Conservation (phyloP, 2,113 vertebrate species). For the Urocitellus parryii region DNA sequence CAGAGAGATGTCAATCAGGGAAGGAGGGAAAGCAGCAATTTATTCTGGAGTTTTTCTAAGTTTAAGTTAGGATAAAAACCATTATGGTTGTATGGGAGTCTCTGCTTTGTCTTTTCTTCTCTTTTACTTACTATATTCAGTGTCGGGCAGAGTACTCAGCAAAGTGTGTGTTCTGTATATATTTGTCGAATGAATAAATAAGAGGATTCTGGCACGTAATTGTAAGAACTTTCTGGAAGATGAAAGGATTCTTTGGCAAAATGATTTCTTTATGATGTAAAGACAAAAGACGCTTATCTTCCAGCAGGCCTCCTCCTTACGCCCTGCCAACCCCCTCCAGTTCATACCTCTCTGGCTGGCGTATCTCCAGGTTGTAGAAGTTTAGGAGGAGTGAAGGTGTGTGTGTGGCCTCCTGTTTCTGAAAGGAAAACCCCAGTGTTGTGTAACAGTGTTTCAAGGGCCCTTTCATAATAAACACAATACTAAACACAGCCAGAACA, state of each 20-base stretch:
- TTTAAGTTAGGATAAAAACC: not conserved
- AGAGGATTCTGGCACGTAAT: not conserved
- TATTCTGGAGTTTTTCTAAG: not conserved
- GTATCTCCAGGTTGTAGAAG: not conserved
- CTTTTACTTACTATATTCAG: not conserved
- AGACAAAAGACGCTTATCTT: conserved; percentile 38
- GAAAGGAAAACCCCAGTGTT: conserved; percentile 45
- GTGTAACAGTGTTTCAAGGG: not conserved
- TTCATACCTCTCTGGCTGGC: not conserved
- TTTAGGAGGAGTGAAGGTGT: not conserved
- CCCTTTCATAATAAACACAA: conserved; percentile 12
- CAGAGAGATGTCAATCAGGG: not conserved
- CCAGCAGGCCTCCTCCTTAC: not conserved
- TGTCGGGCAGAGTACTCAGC: not conserved
- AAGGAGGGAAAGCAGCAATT: not conserved
- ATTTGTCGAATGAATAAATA: not conserved
- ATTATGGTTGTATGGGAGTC: not conserved
- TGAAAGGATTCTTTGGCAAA: conserved; percentile 8
- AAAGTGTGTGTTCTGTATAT: not conserved
- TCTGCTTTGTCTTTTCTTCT: not conserved
- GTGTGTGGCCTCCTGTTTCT: not conserved
- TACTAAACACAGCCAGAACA: not conserved
- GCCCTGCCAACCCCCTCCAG: not conserved
- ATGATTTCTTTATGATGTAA: not conserved
- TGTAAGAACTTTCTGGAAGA: conserved; percentile 27